Percentiles rank a stretch among this genome's conserved stretches.
phyloP scores from a whole-genome alignment of 2,113 vertebrate genomes.

The Engraulis encrasicolus region DNA sequence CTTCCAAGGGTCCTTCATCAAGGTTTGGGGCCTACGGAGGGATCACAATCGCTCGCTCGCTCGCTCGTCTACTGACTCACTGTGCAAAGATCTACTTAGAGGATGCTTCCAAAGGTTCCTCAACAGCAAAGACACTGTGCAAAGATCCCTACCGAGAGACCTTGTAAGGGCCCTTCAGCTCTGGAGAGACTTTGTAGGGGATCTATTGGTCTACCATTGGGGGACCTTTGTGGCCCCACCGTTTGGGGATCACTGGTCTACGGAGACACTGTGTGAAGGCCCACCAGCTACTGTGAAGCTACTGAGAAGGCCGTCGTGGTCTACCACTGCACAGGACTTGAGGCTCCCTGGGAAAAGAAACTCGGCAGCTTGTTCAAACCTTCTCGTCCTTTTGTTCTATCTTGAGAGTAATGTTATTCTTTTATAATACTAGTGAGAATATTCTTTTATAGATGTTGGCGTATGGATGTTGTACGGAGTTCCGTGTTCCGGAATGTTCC shows the following conservation, averaged over 20 bases:
- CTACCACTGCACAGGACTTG: not conserved
- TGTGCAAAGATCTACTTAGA: no score
- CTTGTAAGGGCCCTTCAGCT: slow-evolving; percentile 45
- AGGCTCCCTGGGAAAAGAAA: not conserved
- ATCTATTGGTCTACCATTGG: no score
- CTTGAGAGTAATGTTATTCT: slow-evolving; percentile 50
- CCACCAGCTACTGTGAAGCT: not conserved
- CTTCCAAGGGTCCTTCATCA: no score
- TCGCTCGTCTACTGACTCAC: no score
- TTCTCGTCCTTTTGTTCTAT: slow-evolving; percentile 65
- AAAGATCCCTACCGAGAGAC: slow-evolving; percentile 61
- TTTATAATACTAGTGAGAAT: slow-evolving; percentile 59
- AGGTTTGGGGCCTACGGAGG: no score
- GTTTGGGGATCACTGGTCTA: slow-evolving; percentile 83
- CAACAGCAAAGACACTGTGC: no score
- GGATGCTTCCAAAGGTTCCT: no score
- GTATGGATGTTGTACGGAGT: slow-evolving; percentile 86
- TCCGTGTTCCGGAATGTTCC: slow-evolving; percentile 81
- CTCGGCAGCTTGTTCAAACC: slow-evolving; percentile 80
- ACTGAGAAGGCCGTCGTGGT: no score
- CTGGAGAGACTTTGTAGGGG: no score
- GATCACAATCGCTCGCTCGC: no score
- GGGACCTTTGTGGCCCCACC: slow-evolving; percentile 75
- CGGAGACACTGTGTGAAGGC: slow-evolving; percentile 74
- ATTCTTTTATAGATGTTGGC: slow-evolving; percentile 76